Conservation (phyloP, 1,140 invertebrate genomes). For the Drosophila repleta region DNA sequence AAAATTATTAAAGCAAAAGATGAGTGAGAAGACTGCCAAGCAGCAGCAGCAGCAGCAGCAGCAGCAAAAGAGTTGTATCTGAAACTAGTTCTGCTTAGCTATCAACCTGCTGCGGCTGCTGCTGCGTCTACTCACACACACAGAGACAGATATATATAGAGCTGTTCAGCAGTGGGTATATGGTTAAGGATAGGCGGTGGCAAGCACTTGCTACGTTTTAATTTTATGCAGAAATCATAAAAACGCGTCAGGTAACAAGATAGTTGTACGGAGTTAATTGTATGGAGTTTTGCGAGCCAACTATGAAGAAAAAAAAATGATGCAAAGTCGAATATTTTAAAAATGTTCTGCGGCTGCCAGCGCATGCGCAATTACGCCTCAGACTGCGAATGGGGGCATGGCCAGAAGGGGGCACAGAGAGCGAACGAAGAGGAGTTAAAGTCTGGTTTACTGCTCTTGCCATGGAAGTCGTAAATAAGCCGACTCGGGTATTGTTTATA, state of each 20-base stretch:
- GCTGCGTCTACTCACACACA: not conserved
- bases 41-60: constrained; percentile 13
- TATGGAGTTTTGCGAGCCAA: constrained; percentile 43
- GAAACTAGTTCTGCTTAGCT: constrained; percentile 64
- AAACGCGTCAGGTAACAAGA: constrained; percentile 82
- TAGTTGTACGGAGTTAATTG: constrained; percentile 76
- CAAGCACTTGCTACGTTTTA: constrained; percentile 52
- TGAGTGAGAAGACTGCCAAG: constrained; percentile 53
- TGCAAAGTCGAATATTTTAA: constrained; percentile 77
- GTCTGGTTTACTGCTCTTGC: constrained; percentile 4
- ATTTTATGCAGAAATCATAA: constrained; percentile 83
- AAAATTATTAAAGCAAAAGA: constrained; percentile 76
- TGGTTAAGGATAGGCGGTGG: constrained; percentile 7
- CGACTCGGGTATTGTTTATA: constrained; percentile 67
- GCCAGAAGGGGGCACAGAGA: not conserved
- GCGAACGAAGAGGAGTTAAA: not conserved
- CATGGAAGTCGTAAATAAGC: constrained; percentile 75
- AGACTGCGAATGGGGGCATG: constrained; percentile 1
- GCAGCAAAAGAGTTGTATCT: not conserved
- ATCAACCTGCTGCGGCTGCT: constrained; percentile 64
- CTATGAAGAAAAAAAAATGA: constrained; percentile 61
- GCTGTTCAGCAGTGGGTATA: constrained; percentile 3
- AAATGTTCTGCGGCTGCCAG: constrained; percentile 44
- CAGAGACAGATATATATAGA: not conserved
- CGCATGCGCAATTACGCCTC: constrained; percentile 69